Evolutionary conservation across 2,888 invertebrate genomes (phyloP).

Genomic region (Brenthis hecate): DNA sequence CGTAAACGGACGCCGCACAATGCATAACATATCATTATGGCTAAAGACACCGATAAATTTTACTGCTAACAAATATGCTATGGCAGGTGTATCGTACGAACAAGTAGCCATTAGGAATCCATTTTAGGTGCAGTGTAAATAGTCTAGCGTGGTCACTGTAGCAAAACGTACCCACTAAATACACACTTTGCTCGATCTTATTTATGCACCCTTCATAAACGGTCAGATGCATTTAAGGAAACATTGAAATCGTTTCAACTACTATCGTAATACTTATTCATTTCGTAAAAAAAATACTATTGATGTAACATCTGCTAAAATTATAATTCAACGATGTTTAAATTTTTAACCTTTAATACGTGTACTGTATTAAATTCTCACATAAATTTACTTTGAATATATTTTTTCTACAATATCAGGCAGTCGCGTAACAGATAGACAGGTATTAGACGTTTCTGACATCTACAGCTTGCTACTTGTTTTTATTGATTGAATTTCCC

Average conservation of each 20-base stretch:
- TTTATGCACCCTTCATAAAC: conserved; percentile 79
- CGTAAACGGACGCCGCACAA: conserved; percentile 29
- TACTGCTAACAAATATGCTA: conserved; percentile 66
- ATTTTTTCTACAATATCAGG: background rate
- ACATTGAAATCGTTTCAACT: conserved; percentile 37
- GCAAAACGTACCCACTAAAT: conserved; percentile 62
- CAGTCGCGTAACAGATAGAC: background rate
- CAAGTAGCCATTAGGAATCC: conserved; percentile 78
- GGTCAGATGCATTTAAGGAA: conserved; percentile 66
- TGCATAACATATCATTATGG: conserved; percentile 39
- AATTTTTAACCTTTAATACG: background rate
- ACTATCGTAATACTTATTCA: conserved; percentile 8
- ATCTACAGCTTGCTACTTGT: no score
- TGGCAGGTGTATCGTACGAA: conserved; percentile 76
- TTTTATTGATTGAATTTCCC: background rate
- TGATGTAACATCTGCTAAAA: conserved; percentile 6
- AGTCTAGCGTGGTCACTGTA: conserved; percentile 56
- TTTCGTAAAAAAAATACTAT: conserved; percentile 5
- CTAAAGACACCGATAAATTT: conserved; percentile 56
- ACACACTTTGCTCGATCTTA: conserved; percentile 59
- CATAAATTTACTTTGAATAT: background rate
- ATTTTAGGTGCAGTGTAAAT: conserved; percentile 77
- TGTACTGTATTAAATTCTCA: background rate
- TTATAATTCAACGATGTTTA: conserved; percentile 10
- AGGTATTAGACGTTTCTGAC: no score